These are phyloP conservation scores for Dendropsophus ebraccatus DNA, from an alignment of 2,113 vertebrate genomes.

Conservation along the genomic window DNA sequence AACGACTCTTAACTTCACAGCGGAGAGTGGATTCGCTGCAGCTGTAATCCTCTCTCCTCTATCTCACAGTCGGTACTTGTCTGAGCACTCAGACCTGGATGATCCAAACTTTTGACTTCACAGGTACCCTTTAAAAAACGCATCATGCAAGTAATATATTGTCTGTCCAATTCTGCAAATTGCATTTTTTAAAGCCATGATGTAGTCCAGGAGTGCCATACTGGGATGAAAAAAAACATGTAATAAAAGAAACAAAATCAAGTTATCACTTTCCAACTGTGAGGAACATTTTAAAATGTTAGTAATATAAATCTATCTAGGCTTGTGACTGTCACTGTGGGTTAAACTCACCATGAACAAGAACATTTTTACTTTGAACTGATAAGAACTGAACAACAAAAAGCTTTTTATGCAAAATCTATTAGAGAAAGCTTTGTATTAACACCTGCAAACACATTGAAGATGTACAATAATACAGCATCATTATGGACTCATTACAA, in stretches of 20 bases:
- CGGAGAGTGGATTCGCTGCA: no score
- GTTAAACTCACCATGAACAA: background rate
- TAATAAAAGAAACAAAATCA: background rate
- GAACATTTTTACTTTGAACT: conserved; percentile 4
- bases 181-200: background rate
- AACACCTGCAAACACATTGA: background rate
- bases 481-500: background rate
- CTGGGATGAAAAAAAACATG: background rate
- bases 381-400: background rate
- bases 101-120: no score
- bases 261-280: background rate
- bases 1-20: no score
- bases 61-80: no score
- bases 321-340: background rate
- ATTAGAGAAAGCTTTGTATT: conserved; percentile 61
- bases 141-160: background rate
- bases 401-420: background rate
- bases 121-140: no score
- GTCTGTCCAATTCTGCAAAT: background rate
- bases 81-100: no score
- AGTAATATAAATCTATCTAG: background rate
- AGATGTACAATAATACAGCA: background rate
- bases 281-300: conserved; percentile 1
- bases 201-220: background rate
- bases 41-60: no score